Conservation (phyloP, 2,888 invertebrate species). For the Dusona sp. region DNA sequence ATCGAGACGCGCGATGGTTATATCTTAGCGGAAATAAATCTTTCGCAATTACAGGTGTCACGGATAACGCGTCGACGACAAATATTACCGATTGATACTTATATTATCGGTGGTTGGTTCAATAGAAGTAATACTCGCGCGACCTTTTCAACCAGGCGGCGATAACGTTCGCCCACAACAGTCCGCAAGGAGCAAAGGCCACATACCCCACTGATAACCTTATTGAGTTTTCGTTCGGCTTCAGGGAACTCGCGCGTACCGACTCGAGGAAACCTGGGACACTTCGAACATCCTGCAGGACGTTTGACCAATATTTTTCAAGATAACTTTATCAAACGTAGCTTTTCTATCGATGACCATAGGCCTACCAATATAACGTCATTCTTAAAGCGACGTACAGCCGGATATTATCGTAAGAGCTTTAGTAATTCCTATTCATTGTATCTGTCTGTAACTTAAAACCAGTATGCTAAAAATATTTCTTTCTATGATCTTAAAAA, state of each 20-base stretch:
- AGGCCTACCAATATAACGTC: too few relatives aligned
- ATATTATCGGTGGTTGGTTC: constrained; percentile 47
- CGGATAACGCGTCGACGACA: background rate
- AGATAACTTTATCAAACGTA: background rate
- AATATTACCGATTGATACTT: constrained; percentile 29
- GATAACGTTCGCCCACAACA: constrained; percentile 55
- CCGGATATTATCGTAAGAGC: background rate
- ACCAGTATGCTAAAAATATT: background rate
- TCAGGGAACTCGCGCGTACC: constrained; percentile 55
- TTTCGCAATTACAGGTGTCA: background rate
- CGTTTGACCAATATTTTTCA: background rate
- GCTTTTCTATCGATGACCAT: background rate
- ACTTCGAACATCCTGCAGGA: constrained; percentile 39
- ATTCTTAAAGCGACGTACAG: background rate
- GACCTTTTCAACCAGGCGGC: constrained; percentile 52
- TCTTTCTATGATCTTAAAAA: background rate
- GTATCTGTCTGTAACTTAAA: background rate
- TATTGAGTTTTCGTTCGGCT: background rate
- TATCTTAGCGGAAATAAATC: background rate
- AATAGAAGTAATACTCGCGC: constrained; percentile 6
- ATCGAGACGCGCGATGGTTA: background rate
- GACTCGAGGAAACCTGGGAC: constrained; percentile 54
- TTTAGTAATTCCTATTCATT: background rate
- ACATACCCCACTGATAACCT: constrained; percentile 42
- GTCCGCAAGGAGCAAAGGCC: background rate